A percentile compares a stretch with the other conserved stretches of the same genome.
Evolutionary conservation across 2,797 vertebrate species (phyloP).

Genomic region (Rhabdophis nuchalis): DNA sequence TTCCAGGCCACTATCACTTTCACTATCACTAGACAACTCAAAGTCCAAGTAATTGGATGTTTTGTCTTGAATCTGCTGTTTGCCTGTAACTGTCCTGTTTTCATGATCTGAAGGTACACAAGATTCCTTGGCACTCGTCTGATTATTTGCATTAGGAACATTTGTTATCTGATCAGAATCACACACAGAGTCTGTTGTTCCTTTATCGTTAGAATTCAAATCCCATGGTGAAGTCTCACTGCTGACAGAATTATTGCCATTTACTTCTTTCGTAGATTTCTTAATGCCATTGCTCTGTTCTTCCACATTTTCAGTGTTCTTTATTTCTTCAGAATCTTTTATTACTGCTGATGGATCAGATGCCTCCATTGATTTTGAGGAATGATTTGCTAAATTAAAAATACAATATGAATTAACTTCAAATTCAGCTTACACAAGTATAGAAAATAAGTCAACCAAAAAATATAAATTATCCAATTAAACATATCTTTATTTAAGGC

Average conservation of each 20-base stretch:
- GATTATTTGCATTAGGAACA: conserved; percentile 47
- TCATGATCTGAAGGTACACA: conserved; percentile 49
- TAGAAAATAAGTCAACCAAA: background rate
- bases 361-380: conserved; percentile 65
- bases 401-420: conserved; percentile 12
- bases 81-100: conserved; percentile 49
- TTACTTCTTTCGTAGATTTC: conserved; percentile 72
- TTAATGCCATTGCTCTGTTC: conserved; percentile 85
- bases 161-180: conserved; percentile 37
- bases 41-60: conserved; percentile 81
- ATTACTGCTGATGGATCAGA: conserved; percentile 59
- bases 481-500: background rate
- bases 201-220: conserved; percentile 56
- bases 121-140: conserved; percentile 51
- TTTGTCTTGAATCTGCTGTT: conserved; percentile 44
- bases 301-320: conserved; percentile 57
- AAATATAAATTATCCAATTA: background rate
- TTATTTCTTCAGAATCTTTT: conserved; percentile 61
- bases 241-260: conserved; percentile 55
- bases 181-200: conserved; percentile 45
- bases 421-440: background rate
- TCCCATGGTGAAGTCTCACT: conserved; percentile 59
- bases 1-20: conserved; percentile 73
- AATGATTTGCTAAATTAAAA: conserved; percentile 66
- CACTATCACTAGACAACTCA: conserved; percentile 92